Evolutionary conservation across 2,113 vertebrate species (phyloP).

Genomic region (Sander vitreus): DNA sequence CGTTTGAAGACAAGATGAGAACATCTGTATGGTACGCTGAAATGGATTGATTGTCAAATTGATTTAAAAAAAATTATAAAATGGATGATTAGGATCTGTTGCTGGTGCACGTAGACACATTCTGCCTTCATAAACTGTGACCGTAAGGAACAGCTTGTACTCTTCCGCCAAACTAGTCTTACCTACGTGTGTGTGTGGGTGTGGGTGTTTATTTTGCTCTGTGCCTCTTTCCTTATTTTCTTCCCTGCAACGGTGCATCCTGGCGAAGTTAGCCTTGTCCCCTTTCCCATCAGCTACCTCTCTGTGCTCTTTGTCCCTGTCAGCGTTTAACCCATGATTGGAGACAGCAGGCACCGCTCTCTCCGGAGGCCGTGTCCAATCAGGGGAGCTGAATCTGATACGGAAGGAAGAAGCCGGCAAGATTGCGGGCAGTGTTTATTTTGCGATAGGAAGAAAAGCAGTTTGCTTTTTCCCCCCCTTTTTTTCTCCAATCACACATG

Average conservation of each 20-base stretch:
- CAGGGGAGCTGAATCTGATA: conserved; percentile 54
- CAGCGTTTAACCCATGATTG: conserved; percentile 64
- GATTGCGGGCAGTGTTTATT: conserved; percentile 66
- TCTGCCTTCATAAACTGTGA: conserved; percentile 1
- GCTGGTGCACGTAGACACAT: not conserved
- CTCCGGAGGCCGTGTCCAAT: conserved; percentile 63
- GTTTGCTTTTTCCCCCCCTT: not conserved
- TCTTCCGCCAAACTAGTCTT: not conserved
- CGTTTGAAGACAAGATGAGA: not conserved
- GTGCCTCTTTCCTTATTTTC: conserved; percentile 12
- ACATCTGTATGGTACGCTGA: not conserved
- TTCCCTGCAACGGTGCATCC: conserved; percentile 36
- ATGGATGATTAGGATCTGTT: conserved; percentile 9
- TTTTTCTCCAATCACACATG: conserved; percentile 41
- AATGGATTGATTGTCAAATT: too few species aligned
- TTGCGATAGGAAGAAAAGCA: conserved; percentile 57
- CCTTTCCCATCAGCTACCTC: conserved; percentile 47
- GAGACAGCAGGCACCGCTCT: conserved; percentile 55
- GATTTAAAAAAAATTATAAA: not conserved
- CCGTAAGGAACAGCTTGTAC: conserved; percentile 3
- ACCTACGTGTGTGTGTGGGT: not conserved
- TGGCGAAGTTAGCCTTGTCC: conserved; percentile 9
- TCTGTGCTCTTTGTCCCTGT: conserved; percentile 32
- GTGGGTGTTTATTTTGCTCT: conserved; percentile 24
- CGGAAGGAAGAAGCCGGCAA: conserved; percentile 25